Conservation (phyloP, 1,140 invertebrate species). For the Aphidius ervi region DNA sequence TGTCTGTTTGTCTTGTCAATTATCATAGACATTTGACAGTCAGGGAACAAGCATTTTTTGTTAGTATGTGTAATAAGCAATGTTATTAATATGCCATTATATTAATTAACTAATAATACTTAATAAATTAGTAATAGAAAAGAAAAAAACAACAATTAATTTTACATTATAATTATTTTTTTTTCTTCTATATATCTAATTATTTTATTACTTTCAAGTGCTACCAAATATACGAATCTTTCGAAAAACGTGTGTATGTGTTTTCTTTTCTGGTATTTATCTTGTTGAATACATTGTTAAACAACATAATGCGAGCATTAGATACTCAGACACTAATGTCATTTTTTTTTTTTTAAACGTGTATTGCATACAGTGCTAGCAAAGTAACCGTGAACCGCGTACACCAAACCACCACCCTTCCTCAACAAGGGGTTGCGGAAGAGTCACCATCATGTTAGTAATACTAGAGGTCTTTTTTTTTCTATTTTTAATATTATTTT, state of each 20-base stretch:
- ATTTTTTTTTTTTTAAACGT: neutral
- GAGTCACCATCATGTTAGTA: slow-evolving; percentile 44
- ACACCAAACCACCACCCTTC: slow-evolving; percentile 51
- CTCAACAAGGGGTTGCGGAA: slow-evolving; percentile 37
- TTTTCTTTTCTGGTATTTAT: neutral
- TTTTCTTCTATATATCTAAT: neutral
- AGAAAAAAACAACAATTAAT: too few species aligned
- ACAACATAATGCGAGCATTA: too few species aligned
- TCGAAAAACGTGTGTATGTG: slow-evolving; percentile 34
- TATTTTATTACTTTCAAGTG: neutral
- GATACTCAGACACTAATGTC: neutral
- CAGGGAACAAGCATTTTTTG: too few species aligned
- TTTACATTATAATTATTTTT: neutral
- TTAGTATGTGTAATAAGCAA: too few species aligned
- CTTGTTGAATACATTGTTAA: too few species aligned
- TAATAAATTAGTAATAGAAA: too few species aligned
- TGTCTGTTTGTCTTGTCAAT: too few species aligned
- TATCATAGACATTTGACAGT: too few species aligned
- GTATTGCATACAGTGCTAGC: slow-evolving; percentile 31
- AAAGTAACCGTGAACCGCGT: slow-evolving; percentile 54
- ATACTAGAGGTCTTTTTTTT: too few species aligned
- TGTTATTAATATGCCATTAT: too few species aligned
- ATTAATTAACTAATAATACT: too few species aligned
- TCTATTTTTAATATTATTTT: slow-evolving; percentile 5
- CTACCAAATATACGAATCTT: slow-evolving; percentile 47